Conservation (phyloP, 2,113 vertebrate genomes). For the Gavialis gangeticus region DNA sequence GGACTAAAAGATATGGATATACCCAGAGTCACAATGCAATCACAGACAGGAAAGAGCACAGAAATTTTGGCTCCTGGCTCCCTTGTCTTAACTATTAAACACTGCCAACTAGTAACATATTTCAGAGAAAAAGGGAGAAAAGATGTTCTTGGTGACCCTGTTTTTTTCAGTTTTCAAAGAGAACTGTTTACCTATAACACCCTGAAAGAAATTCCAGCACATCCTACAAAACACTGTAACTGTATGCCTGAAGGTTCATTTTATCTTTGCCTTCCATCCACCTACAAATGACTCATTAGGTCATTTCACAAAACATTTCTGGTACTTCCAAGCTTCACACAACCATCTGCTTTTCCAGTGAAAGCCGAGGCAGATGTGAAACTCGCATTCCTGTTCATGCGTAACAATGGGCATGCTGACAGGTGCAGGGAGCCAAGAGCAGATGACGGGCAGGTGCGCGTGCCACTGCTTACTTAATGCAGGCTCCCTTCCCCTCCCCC, state of each 20-base stretch:
- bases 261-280: slow-evolving; percentile 73
- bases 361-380: slow-evolving; percentile 77
- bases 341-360: slow-evolving; percentile 55
- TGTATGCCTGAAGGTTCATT: slow-evolving; percentile 67
- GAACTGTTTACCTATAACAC: neutral
- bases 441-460: slow-evolving; percentile 74
- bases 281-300: slow-evolving; percentile 72
- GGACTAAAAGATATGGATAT: neutral
- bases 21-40: neutral
- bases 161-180: neutral
- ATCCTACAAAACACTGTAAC: neutral
- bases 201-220: neutral
- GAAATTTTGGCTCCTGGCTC: neutral
- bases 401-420: slow-evolving; percentile 65
- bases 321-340: neutral
- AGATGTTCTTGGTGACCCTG: neutral
- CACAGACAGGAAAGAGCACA: neutral
- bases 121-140: neutral
- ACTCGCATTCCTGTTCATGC: slow-evolving; percentile 66
- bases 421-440: slow-evolving; percentile 75
- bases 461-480: slow-evolving; percentile 71
- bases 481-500: slow-evolving; percentile 13
- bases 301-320: slow-evolving; percentile 69
- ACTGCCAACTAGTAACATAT: neutral
- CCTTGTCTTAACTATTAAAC: neutral